Evolutionary conservation across 2,888 invertebrate genomes (phyloP), one percentile per base, ranked within the genome.

Genomic region (Herminia tarsipennalis): DNA sequence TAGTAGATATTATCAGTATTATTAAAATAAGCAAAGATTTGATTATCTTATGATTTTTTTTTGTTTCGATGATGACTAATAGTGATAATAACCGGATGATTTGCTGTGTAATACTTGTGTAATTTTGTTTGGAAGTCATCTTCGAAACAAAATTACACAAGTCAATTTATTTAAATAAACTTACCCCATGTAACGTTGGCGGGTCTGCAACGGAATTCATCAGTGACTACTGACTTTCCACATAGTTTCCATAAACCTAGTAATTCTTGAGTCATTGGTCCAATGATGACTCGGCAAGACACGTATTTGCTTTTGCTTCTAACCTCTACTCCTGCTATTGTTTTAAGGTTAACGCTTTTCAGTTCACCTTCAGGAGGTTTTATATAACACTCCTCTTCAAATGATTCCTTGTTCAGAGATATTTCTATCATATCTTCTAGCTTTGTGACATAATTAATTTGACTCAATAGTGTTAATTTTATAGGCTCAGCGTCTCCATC

Each of bases 241-340:
- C 64, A 64, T 14, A 64, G n/a, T 5, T 16, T 47, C 68, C 68
- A 55, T 4, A 17, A 5, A 16, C 70, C 70, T 6, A 68, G 16
- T 13, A 68, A 21, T 3, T 14, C 39, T 14, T 25, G 36, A 25
- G 30, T 18, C 49, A 66, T 58, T 1, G 70, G 66, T 4, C 68
- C 65, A 28, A 70, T 29, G 0, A 55, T 56, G 8, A 70, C 55
- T 40, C 70, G 50, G 34, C 70, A 70, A 0, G 68, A 62, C 0
- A 68, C 68, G 20, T 37, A 68, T 4, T 46, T 18, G 20, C 60
- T 66, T 10, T 41, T 53, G 0, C 3, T 8, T 25, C 56, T 45
- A 9, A 53, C 25, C 1, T 0, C n/a, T 0, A 64, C 61, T 6
- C 47, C 34, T 1, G 32, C 34, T 30, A 52, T 37, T 5, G 20